These are phyloP conservation scores for Ophiothrix spiculata DNA, from an alignment of 35 echinoderm and acorn worm species.

Conservation along the genomic window DNA sequence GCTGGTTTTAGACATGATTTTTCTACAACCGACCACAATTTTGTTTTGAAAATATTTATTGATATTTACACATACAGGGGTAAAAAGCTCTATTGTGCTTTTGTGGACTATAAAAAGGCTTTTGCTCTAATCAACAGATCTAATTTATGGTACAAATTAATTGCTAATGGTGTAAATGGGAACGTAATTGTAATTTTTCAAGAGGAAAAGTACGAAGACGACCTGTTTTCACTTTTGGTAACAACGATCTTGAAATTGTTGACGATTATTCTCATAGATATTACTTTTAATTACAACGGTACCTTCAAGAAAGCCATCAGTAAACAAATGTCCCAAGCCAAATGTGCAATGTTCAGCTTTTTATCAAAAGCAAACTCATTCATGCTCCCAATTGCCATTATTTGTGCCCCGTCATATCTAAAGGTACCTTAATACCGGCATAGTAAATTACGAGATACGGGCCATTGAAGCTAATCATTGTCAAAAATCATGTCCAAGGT, in stretches of 20 bases:
- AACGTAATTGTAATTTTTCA: not conserved
- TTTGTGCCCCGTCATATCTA: too few relatives aligned
- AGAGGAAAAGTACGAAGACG: not conserved
- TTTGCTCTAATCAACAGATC: constrained; percentile 55
- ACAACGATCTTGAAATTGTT: not conserved
- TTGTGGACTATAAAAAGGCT: constrained; percentile 63
- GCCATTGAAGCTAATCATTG: too few relatives aligned
- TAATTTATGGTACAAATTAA: constrained; percentile 49
- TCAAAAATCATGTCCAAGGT: too few relatives aligned
- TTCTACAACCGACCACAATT: constrained; percentile 46
- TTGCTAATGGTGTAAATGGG: constrained; percentile 35
- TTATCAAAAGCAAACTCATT: not conserved
- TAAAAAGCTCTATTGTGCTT: constrained; percentile 51
- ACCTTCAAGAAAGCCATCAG: too few relatives aligned
- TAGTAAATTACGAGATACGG: too few relatives aligned
- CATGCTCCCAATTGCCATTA: constrained; percentile 18
- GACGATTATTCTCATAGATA: constrained; percentile 14
- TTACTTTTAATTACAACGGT: too few relatives aligned
- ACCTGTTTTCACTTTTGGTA: not conserved
- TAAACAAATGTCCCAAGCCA: too few relatives aligned
- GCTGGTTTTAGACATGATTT: constrained; percentile 41
- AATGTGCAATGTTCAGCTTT: constrained; percentile 2
- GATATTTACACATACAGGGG: constrained; percentile 31
- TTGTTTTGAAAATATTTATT: constrained; percentile 12
- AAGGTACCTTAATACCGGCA: too few relatives aligned